Conservation (phyloP, 2,797 vertebrate genomes). For the Dromococcyx pavoninus region DNA sequence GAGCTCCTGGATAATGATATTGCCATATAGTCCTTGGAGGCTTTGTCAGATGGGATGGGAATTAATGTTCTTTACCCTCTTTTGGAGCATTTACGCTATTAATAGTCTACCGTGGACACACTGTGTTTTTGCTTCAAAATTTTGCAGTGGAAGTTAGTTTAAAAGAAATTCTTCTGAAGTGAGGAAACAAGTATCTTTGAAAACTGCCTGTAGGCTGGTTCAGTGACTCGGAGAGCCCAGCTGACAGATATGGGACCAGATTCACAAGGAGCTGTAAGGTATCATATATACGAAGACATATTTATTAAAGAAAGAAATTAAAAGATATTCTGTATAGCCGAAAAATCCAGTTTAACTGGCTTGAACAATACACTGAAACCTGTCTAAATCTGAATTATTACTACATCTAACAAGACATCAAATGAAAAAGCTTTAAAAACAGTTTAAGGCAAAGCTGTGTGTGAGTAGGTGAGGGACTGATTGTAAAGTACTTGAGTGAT, state of each 20-base stretch:
- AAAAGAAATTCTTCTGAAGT: background rate
- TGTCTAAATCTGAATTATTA: background rate
- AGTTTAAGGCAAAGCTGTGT: conserved; percentile 28
- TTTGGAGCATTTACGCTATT: background rate
- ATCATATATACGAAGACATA: background rate
- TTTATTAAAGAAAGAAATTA: conserved; percentile 40
- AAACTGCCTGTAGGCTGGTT: background rate
- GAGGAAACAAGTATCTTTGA: background rate
- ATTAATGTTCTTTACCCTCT: background rate
- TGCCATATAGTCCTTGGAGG: background rate
- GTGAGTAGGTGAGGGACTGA: background rate
- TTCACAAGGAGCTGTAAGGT: background rate
- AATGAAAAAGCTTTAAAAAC: conserved; percentile 4
- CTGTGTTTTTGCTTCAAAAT: background rate
- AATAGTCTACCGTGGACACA: background rate
- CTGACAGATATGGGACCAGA: background rate
- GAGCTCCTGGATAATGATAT: background rate
- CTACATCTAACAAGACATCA: background rate
- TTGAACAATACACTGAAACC: conserved; percentile 8
- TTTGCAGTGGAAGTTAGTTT: background rate
- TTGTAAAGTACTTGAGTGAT: background rate
- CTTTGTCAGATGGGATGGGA: background rate
- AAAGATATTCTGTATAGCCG: background rate
- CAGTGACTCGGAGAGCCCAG: background rate
- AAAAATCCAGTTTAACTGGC: background rate